Percentiles rank a stretch among this genome's conserved stretches.
Evolutionary conservation across 2,113 vertebrate genomes (phyloP).

Genomic region (Neopipo cinnamomea): DNA sequence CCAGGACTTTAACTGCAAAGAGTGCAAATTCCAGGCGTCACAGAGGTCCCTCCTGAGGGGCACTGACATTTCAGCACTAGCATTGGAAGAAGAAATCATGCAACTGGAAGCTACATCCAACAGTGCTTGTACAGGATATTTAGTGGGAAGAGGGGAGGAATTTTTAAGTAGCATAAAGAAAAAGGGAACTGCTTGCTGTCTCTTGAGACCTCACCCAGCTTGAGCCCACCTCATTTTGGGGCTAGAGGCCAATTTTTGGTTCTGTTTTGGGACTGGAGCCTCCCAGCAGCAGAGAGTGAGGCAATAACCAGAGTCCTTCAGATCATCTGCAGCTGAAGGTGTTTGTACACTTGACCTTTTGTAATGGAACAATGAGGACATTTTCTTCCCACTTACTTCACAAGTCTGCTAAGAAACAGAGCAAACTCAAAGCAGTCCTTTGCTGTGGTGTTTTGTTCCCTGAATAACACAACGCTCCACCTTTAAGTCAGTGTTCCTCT

Average conservation of each 20-base stretch:
- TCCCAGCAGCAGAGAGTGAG: neutral
- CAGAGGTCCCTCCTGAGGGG: neutral
- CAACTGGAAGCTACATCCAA: neutral
- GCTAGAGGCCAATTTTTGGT: neutral
- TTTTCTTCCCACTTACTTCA: neutral
- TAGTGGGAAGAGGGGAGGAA: neutral
- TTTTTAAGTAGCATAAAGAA: neutral
- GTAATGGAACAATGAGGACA: neutral
- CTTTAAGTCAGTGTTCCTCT: conserved; percentile 3
- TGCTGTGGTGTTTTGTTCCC: neutral
- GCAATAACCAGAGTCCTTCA: neutral
- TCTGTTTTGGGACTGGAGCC: neutral
- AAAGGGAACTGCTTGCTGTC: neutral
- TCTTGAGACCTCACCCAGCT: neutral
- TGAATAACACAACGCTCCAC: neutral
- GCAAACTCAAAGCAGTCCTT: neutral
- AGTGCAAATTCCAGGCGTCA: neutral
- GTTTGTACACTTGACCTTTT: neutral
- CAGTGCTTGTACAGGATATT: no score
- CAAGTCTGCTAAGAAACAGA: neutral
- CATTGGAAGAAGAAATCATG: accelerated
- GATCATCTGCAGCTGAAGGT: neutral
- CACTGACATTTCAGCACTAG: accelerated
- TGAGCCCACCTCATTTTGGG: neutral
- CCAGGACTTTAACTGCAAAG: neutral